A percentile compares a stretch with the other conserved stretches of the same genome.
These are phyloP conservation scores for Eulemur rufifrons DNA, from an alignment of 2,113 vertebrate species.

Conservation along the genomic window DNA sequence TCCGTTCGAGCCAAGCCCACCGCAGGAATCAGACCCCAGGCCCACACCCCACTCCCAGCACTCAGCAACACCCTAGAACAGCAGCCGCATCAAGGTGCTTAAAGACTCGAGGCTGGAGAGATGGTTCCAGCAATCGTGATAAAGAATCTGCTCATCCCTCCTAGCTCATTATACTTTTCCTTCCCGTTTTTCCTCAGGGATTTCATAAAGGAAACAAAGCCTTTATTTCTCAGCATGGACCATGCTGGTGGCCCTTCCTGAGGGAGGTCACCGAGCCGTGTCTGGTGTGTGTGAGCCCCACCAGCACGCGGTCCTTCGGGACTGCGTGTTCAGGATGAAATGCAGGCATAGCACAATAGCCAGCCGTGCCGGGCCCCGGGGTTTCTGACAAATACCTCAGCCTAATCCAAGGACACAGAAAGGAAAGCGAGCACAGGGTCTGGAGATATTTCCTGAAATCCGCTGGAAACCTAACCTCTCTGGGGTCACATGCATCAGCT, in stretches of 20 bases:
- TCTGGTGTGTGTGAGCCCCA: not conserved
- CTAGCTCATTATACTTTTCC: not conserved
- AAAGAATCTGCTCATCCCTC: not conserved
- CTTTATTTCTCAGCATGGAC: not conserved
- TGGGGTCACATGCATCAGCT: not conserved
- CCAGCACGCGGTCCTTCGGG: accelerated
- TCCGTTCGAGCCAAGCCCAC: accelerated
- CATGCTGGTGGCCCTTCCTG: accelerated
- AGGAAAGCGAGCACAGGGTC: not conserved
- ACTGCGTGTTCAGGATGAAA: not conserved
- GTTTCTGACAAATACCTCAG: not conserved
- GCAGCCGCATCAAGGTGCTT: not conserved
- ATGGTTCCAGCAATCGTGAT: not conserved
- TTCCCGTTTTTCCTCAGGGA: not conserved
- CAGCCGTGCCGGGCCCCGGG: not conserved
- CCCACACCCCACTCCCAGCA: accelerated
- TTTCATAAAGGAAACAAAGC: not conserved
- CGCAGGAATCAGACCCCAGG: not conserved
- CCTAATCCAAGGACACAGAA: not conserved
- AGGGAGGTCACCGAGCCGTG: accelerated
- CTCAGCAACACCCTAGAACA: accelerated
- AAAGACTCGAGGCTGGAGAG: not conserved
- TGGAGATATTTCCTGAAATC: not conserved
- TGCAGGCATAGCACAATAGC: not conserved
- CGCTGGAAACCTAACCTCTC: not conserved